Evolutionary conservation across 2,888 invertebrate species (phyloP), one percentile per base, ranked within the genome.

Genomic region (Morpho achilles): DNA sequence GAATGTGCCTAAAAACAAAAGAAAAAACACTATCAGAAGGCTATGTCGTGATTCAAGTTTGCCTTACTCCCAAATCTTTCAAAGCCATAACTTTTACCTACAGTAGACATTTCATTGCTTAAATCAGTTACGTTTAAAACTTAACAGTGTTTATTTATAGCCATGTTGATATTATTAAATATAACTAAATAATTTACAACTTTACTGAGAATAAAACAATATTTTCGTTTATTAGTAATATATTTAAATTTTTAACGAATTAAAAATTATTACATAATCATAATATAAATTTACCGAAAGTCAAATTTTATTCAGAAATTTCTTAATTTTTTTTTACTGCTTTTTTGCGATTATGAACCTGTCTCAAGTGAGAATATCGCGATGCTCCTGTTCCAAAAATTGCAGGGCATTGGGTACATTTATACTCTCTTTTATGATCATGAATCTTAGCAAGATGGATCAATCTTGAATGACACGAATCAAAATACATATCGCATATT

Each of bases 1-100:
- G 70, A 73, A 74, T 71, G 69, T 65, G 67, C 85, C 87, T 87
- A 87, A 77, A 84, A 84, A 80, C 79, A 85, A 84, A 84, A 82
- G 73, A 81, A 77, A 82, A 81, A 71, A 72, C 63, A 73, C 73
- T 73, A 69, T 79, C 72, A 73, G 71, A 71, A 32, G 32, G 32
- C 32, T 32, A 32, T 5, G 32, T 32, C 32, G 32, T 32, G 3
- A 32, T 32, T 32, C 5, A 32, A 3, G 3, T 32, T 32, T 32
- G 32, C 32, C 3, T 32, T 32, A 32, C 5, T 32, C 3, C 3
- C 32, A 32, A 32, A 32, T 32, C 5, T 32, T 32, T 32, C 3
- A 32, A 5, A 2, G 32, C 2, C 3, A 32, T 32, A 5, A 32
- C 32, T 32, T 32, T 32, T 32, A 32, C 5, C 32, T 32, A 32